Percentiles rank a stretch among this genome's conserved stretches.
Conservation (phyloP, 2,113 vertebrate species). For the Oryzias woworae region DNA sequence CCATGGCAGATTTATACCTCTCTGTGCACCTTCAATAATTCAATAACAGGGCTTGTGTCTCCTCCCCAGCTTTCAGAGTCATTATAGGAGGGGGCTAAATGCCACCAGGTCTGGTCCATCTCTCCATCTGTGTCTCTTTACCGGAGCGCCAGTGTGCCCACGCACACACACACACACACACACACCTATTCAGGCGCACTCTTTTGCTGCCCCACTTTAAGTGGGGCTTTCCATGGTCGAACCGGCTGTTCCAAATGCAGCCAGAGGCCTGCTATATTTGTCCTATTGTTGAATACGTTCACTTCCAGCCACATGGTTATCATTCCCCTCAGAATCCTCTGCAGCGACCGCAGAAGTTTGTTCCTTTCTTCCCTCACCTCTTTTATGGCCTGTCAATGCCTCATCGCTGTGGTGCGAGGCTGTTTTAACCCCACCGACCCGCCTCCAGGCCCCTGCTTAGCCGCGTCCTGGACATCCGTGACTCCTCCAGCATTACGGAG, state of each 20-base stretch:
- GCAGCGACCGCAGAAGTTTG: constrained; percentile 43
- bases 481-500: constrained; percentile 66
- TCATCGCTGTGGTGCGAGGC: constrained; percentile 56
- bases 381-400: constrained; percentile 52
- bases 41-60: constrained; percentile 69
- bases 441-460: constrained; percentile 61
- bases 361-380: constrained; percentile 36
- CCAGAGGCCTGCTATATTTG: constrained; percentile 24
- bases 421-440: constrained; percentile 69
- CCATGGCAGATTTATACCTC: constrained; percentile 72
- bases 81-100: constrained; percentile 70
- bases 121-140: constrained; percentile 42
- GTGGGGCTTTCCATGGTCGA: constrained; percentile 35
- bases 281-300: constrained; percentile 12
- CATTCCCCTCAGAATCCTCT: constrained; percentile 5
- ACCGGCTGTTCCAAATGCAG: constrained; percentile 41
- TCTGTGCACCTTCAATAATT: constrained; percentile 73
- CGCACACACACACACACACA: constrained; percentile 25
- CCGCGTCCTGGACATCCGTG: constrained; percentile 61
- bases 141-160: constrained; percentile 30
- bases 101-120: constrained; percentile 65
- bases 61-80: constrained; percentile 65
- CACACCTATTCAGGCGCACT: constrained; percentile 21
- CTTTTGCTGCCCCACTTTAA: constrained; percentile 50
- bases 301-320: constrained; percentile 13